Base-by-base conservation (phyloP, 35 echinoderm and acorn worm genomes). In the Lytechinus pictus region DNA sequence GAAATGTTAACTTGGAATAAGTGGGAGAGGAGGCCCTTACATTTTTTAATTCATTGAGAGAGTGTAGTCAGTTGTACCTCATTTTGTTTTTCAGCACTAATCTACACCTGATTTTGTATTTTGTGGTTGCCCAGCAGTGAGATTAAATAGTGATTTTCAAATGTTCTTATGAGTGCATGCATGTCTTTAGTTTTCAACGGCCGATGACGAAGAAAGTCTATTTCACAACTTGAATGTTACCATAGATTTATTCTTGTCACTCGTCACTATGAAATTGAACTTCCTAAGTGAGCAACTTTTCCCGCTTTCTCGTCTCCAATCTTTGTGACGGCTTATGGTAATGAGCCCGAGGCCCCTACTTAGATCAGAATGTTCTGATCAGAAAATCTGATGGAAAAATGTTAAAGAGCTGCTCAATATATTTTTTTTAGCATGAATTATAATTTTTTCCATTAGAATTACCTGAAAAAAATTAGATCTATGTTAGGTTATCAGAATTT, bases 281-380 rank as follows among this genome's bases (percentile, higher is more conserved):
- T 79, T 79, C 66, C 66, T 79, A 79, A 79, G 66, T 79, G 66
- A 79, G 21, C 66, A 79, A 79, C 66, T 79, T 79, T 79, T 79
- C 66, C 66, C 19, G 66, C 66, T 79, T 24, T 79, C 14, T 79
- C 66, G 66, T 79, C 66, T 79, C 66, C 66, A 16, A 24, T 24
- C 66, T 79, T 79, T 79, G 66, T 79, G 19, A 79, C 5, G 66
- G 66, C 66, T 79, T 13, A 24, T 79, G 66, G 66, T 79, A 79
- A 79, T 79, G 66, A 79, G 66, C 66, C 19, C 21, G 19, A 24
- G 66, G 66, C 66, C 66, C 21, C 19, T 79, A 79, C 66, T 24
- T 79, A 24, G 66, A 79, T 79, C 19, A 79, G 66, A 79, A 79
- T 24, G 66, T 79, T 79, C 66, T 7, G 10, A 44, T 44, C 33